A percentile compares a stretch with the other conserved stretches of the same genome.
These are phyloP conservation scores for Psittacula echo DNA, from an alignment of 2,797 vertebrate species.

Conservation along the genomic window DNA sequence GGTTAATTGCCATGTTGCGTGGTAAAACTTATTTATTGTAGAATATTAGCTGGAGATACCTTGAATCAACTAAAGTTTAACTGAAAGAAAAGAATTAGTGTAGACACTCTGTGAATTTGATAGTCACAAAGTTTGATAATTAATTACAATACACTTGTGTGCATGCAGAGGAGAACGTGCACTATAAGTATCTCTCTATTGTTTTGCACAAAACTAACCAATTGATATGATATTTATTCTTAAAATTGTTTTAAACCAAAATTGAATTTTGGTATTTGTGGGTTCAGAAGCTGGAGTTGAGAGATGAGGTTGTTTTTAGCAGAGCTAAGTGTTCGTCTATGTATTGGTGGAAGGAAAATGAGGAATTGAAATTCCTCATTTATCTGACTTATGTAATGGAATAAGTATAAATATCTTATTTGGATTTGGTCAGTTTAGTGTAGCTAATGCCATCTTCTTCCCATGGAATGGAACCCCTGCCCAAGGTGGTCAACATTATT, in stretches of 20 bases:
- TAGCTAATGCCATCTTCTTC: background rate
- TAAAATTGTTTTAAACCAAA: slow-evolving; percentile 10
- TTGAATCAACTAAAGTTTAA: background rate
- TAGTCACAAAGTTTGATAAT: background rate
- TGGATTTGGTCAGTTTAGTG: background rate
- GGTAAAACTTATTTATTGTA: slow-evolving; percentile 5
- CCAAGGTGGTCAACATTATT: accelerated
- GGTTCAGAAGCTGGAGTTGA: background rate
- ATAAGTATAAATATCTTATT: background rate
- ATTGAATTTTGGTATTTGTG: background rate
- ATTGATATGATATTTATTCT: background rate
- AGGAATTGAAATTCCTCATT: background rate
- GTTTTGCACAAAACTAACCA: background rate
- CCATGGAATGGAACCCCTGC: background rate
- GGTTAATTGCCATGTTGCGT: background rate
- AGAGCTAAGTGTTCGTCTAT: background rate
- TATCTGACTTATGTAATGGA: background rate
- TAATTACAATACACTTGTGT: background rate
- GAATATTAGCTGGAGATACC: background rate
- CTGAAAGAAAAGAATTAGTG: background rate
- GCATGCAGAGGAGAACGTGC: background rate
- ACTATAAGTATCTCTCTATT: background rate
- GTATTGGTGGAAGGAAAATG: background rate
- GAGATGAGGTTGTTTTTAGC: background rate
- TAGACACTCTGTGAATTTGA: background rate